These are phyloP conservation scores for Trichogramma pretiosum DNA, from an alignment of 1,140 invertebrate genomes.

Conservation along the genomic window DNA sequence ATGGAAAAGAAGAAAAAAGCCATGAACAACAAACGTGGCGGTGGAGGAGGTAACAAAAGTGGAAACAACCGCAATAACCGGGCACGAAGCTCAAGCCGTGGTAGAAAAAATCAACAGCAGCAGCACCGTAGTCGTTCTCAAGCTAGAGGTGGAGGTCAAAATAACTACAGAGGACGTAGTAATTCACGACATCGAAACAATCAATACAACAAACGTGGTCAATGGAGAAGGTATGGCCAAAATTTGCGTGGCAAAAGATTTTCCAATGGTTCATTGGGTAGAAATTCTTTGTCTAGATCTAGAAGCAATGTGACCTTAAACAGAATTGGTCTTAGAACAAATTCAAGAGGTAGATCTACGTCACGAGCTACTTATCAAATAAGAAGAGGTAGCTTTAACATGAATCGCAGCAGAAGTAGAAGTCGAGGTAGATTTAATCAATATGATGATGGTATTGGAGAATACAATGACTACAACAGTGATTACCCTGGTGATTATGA, in stretches of 20 bases:
- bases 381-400: constrained; percentile 21
- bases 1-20: constrained; percentile 44
- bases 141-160: not conserved
- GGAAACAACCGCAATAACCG: too few species aligned
- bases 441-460: too few species aligned
- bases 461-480: too few species aligned
- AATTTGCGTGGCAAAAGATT: constrained; percentile 26
- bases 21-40: constrained; percentile 24
- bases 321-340: constrained; percentile 21
- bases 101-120: constrained; percentile 16
- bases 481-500: too few species aligned
- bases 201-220: constrained; percentile 12
- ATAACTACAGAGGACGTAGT: constrained; percentile 6
- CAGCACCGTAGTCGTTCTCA: constrained; percentile 9
- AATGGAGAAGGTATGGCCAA: constrained; percentile 12
- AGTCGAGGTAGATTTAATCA: too few species aligned
- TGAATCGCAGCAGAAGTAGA: constrained; percentile 32
- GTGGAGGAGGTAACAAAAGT: constrained; percentile 16
- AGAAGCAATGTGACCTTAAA: constrained; percentile 29
- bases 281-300: constrained; percentile 19
- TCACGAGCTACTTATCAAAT: constrained; percentile 24
- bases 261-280: constrained; percentile 19
- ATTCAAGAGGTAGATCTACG: constrained; percentile 20
- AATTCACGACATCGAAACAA: constrained; percentile 1
- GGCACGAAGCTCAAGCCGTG: constrained; percentile 17